Percentiles rank a stretch among this genome's conserved stretches.
Evolutionary conservation across 2,888 invertebrate species (phyloP).

Genomic region (Chesias legatella): DNA sequence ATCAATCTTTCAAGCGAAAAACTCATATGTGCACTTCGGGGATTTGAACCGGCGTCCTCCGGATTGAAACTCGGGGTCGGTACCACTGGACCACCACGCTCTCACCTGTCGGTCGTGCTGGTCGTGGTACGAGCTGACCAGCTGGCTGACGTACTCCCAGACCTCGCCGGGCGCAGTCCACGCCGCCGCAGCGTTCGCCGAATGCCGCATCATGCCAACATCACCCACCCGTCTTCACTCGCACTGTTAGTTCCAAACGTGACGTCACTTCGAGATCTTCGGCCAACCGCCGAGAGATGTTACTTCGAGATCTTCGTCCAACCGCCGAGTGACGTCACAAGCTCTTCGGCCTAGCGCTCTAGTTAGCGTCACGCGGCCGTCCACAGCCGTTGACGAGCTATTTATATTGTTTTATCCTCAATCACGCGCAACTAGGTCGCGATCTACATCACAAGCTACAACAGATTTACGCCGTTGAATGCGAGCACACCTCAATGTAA

Average conservation of each 20-base stretch:
- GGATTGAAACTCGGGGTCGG: no score
- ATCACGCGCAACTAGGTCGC: slow-evolving; percentile 77
- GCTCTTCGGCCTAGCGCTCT: slow-evolving; percentile 37
- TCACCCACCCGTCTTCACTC: slow-evolving; percentile 52
- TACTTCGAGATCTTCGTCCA: slow-evolving; percentile 9
- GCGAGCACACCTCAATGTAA: slow-evolving; percentile 50
- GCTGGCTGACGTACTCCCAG: slow-evolving; percentile 84
- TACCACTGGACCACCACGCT: no score
- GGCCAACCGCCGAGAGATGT: no score
- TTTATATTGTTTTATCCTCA: slow-evolving; percentile 80
- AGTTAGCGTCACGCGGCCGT: slow-evolving; percentile 43
- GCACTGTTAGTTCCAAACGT: slow-evolving; percentile 13
- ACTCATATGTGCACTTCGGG: no score
- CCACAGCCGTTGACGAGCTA: slow-evolving; percentile 71
- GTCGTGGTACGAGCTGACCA: slow-evolving; percentile 82
- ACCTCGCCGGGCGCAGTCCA: slow-evolving; percentile 81
- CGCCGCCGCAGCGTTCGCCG: slow-evolving; percentile 62
- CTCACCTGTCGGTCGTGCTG: slow-evolving; percentile 77
- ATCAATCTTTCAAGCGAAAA: no score
- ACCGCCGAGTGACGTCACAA: slow-evolving; percentile 18
- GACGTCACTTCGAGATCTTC: slow-evolving; percentile 15
- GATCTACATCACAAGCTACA: slow-evolving; percentile 68
- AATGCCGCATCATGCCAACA: slow-evolving; percentile 78
- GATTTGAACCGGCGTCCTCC: no score
- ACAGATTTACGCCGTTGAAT: slow-evolving; percentile 50